These are phyloP conservation scores for Xenopus tropicalis DNA, from an alignment of 2,113 vertebrate species.

Conservation along the genomic window UCB_Xtro_10.0 CM004443.2:107765501-107766000, in stretches of 20 bases:
- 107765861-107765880: neutral
- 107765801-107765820: no score
- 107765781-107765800: neutral
- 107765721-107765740: slow-evolving; percentile 33
- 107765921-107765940: slow-evolving; percentile 25
- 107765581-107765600: slow-evolving; percentile 3
- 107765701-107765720: slow-evolving; percentile 22
- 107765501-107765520: slow-evolving; percentile 37
- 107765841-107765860: neutral
- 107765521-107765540: slow-evolving; percentile 27
- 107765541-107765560: slow-evolving; percentile 5
- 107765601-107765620: slow-evolving; percentile 26
- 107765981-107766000: slow-evolving; percentile 40
- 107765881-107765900: neutral
- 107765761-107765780: neutral
- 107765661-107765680: neutral
- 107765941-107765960: slow-evolving; percentile 15
- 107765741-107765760: slow-evolving; percentile 19
- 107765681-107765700: slow-evolving; percentile 2
- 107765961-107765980: slow-evolving; percentile 29
- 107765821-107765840: neutral
- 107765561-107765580: neutral
- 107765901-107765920: slow-evolving; percentile 5
- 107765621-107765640: neutral
- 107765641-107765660: slow-evolving; percentile 10